Evolutionary conservation across 2,797 vertebrate species (phyloP).

Genomic region (Loriculus beryllinus): DNA sequence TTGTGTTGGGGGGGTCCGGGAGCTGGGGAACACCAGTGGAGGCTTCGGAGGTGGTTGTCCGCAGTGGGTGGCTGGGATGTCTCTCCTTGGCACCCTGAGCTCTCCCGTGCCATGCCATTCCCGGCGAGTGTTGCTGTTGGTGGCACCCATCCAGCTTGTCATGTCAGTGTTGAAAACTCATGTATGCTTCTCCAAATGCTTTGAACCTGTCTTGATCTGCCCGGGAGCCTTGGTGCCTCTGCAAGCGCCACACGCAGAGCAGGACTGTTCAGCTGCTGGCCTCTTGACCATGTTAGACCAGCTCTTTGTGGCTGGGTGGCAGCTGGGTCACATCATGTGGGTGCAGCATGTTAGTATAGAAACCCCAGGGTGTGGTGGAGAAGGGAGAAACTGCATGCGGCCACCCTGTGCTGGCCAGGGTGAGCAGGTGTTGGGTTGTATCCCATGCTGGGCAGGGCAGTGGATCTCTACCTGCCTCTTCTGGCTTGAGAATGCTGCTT

Average conservation of each 20-base stretch:
- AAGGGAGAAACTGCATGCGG: neutral
- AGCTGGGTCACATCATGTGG: neutral
- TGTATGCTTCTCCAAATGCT: neutral
- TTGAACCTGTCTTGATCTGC: constrained; percentile 15
- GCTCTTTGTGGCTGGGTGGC: neutral
- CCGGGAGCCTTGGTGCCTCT: neutral
- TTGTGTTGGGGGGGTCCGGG: accelerated
- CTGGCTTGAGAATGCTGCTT: neutral
- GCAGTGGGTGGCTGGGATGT: accelerated
- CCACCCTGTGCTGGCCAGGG: neutral
- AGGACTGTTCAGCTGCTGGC: neutral
- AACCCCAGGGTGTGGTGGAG: neutral
- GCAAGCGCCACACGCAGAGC: accelerated
- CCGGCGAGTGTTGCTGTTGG: accelerated
- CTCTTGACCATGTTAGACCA: accelerated
- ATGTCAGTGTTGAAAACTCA: constrained; percentile 28
- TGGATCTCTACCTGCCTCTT: neutral
- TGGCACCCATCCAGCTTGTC: constrained; percentile 24
- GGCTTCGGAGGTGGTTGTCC: accelerated
- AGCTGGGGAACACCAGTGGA: accelerated
- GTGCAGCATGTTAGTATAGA: neutral
- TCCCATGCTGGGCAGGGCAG: neutral
- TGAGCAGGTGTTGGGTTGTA: neutral
- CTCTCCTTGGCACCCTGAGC: neutral
- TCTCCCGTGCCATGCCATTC: accelerated